Evolutionary conservation across 1,140 invertebrate species (phyloP), one percentile per base, ranked within the genome.

Genomic region (Camponotus floridanus): DNA sequence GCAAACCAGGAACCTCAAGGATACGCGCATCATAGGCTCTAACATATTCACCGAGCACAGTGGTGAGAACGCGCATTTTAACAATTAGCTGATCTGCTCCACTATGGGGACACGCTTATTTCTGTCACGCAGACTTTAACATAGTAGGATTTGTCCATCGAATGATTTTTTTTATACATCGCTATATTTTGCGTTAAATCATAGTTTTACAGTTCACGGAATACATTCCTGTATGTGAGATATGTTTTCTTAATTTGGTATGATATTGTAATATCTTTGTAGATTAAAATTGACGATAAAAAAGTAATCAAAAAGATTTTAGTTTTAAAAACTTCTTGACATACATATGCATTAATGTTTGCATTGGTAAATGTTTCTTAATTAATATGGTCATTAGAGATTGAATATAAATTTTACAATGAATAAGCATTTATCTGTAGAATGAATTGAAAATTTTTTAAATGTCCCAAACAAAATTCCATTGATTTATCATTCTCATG

Each of bases 31-130:
- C 91, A 97, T 97, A 91, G 97, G 97, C 91, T 97, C 97, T 76
- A 98, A 98, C 95, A 98, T 98, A 93, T 98, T 98, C 94, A 98
- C 98, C 62, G 98, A 98, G 95, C 98, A 98, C 94, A 98, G 97
- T 95, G 98, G 98, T 98, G 95, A 95, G 95, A 48, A 42, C 33
- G 67, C 33, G 55, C 68, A 83, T 84, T 64, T 78, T 89, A 80
- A 76, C 59, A 68, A 64, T 70, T 74, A 51, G 65, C 73, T 85
- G 70, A 67, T 79, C 76, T 51, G 18, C 61, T 79, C 79, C 57
- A 21, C 2, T 18, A 15, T 36, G 42, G 11, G 36, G 1, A 15
- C 15, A 51, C 5, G 48, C 13, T 48, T 51, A 51, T n/a, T 55
- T 55, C 48, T 11, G 45, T 73, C 18, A 3, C n/a, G 1, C n/a